Base-by-base conservation (phyloP, 2,113 vertebrate genomes). In the Charina bottae region DNA sequence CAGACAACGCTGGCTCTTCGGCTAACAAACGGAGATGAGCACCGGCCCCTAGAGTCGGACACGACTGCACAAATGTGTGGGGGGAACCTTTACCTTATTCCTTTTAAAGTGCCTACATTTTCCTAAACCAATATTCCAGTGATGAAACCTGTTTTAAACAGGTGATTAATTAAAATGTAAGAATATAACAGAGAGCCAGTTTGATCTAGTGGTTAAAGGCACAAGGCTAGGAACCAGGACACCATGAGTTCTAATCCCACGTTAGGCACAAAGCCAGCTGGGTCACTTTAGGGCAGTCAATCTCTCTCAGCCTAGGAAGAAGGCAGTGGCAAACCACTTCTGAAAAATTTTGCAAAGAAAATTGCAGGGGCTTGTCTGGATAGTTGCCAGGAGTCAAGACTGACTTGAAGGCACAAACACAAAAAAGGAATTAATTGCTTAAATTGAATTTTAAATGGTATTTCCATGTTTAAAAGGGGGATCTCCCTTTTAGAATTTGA, bases 351-450 rank as follows among this genome's bases (percentile, higher is more conserved):
- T n/a, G 62, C 62, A 64, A 64, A 64, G 28, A 64, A n/a, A 64
- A 64, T n/a, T 64, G 12, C 26, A 64, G 11, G 26, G 62, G n/a
- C 11, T n/a, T 64, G 28, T 26, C 62, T 11, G 13, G 11, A 4
- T 3, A 28, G 60, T 64, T 11, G 28, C 10, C 26, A 64, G 60
- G 26, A 28, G 26, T 28, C 2, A n/a, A 64, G 62, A 13, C 1
- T 64, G 9, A 64, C 60, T 64, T 28, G 26, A 64, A 64, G 26
- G n/a, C 62, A 64, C 12, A 62, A 28, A n/a, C 26, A 64, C 26
- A 64, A n/a, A 90, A 93, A 93, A 91, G 87, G 55, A n/a, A 93
- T 95, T 60, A 26, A 89, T 83, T 90, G 46, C 90, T 91, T 60
- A 89, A 88, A 89, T 28, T 93, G 89, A 89, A 78, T 90, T 91